Percentiles rank a stretch among this genome's conserved stretches.
phyloP scores from a whole-genome alignment of 2,113 vertebrate genomes.

The Illadopsis cleaveri region DNA sequence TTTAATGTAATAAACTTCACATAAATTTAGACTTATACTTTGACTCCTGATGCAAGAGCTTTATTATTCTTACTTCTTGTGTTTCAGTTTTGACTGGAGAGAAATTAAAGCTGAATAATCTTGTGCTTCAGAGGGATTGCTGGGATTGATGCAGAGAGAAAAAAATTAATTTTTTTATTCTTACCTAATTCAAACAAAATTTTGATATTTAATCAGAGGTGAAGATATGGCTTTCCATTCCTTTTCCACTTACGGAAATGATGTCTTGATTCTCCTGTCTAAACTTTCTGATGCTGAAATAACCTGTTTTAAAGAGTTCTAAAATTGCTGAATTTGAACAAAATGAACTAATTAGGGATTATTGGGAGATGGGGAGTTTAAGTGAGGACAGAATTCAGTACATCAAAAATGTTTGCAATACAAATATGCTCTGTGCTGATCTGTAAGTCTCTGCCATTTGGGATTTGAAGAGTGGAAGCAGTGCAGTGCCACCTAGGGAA shows the following conservation, averaged over 20 bases:
- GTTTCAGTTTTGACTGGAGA: neutral
- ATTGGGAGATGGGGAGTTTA: neutral
- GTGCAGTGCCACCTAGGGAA: neutral
- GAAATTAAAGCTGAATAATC: neutral
- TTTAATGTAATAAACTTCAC: neutral
- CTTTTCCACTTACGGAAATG: neutral
- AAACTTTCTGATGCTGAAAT: neutral
- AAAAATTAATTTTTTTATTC: neutral
- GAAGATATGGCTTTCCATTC: neutral
- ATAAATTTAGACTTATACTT: neutral
- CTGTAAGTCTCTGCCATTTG: neutral
- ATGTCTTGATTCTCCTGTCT: neutral
- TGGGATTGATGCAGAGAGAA: neutral
- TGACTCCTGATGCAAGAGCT: neutral
- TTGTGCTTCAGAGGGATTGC: neutral
- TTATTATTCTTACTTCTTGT: neutral
- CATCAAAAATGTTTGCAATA: neutral
- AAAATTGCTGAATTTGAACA: neutral
- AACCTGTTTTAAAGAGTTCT: neutral
- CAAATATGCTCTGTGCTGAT: neutral
- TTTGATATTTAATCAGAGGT: neutral
- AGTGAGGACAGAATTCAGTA: neutral
- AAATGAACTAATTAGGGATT: neutral
- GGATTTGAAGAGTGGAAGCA: neutral
- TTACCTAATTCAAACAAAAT: neutral